These are phyloP conservation scores for Spizella passerina DNA, from an alignment of 2,797 vertebrate genomes.

Conservation along the genomic window DNA sequence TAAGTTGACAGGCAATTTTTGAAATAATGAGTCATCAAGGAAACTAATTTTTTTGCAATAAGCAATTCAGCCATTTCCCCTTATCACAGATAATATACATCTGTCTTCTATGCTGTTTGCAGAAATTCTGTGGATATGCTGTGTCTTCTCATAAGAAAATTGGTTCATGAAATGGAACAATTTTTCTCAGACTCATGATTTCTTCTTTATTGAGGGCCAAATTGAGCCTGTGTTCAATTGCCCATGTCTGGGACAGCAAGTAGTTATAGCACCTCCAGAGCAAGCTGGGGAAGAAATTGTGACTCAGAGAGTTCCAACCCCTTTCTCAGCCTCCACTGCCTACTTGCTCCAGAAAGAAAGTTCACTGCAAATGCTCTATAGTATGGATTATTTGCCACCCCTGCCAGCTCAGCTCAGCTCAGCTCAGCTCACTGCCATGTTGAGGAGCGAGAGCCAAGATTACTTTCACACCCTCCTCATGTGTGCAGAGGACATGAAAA, in stretches of 20 bases:
- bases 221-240: slow-evolving; percentile 60
- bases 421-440: slow-evolving; percentile 7
- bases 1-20: slow-evolving; percentile 63
- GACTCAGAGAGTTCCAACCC: slow-evolving; percentile 20
- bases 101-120: slow-evolving; percentile 55
- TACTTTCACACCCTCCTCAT: slow-evolving; percentile 5
- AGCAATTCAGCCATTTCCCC: slow-evolving; percentile 64
- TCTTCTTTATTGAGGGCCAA: slow-evolving; percentile 65
- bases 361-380: slow-evolving; percentile 2
- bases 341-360: slow-evolving; percentile 49
- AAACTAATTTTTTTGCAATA: slow-evolving; percentile 66
- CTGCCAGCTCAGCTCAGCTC: slow-evolving; percentile 47
- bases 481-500: slow-evolving; percentile 11
- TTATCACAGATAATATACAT: slow-evolving; percentile 65
- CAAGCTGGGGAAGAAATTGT: slow-evolving; percentile 16
- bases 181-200: slow-evolving; percentile 66
- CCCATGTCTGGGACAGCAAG: slow-evolving; percentile 35
- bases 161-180: slow-evolving; percentile 54
- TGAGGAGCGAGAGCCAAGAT: not conserved
- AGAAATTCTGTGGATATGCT: slow-evolving; percentile 62
- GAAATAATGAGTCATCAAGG: slow-evolving; percentile 59
- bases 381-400: slow-evolving; percentile 10
- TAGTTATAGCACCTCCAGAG: slow-evolving; percentile 38
- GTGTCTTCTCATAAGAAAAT: slow-evolving; percentile 66
- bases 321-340: not conserved